Percentiles rank a stretch among this genome's conserved stretches.
These are phyloP conservation scores for Neodon shergylaensis DNA, from an alignment of 2,113 vertebrate genomes.

Conservation along the genomic window DNA sequence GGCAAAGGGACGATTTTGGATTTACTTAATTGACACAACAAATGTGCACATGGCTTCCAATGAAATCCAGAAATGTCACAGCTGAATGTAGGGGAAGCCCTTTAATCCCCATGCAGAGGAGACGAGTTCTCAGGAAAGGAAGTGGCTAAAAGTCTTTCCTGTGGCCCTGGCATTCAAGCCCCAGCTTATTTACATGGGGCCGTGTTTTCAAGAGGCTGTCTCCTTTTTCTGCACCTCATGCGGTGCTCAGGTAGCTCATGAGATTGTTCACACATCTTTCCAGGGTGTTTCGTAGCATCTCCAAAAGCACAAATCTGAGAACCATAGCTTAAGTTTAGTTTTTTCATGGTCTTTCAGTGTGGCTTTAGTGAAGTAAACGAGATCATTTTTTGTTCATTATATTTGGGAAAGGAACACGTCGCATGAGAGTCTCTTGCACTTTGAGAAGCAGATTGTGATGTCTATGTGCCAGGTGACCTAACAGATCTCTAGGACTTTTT, in stretches of 20 bases:
- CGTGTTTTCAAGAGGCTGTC: neutral
- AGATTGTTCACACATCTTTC: neutral
- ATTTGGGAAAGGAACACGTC: neutral
- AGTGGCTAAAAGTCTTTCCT: neutral
- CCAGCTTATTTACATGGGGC: neutral
- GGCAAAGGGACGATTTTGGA: too few species aligned
- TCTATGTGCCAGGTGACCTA: neutral
- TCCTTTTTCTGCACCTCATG: neutral
- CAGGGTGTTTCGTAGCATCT: too few species aligned
- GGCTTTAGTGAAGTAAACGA: neutral
- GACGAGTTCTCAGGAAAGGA: neutral
- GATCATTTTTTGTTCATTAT: neutral
- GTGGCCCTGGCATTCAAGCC: neutral
- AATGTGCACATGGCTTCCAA: neutral
- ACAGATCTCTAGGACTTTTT: neutral
- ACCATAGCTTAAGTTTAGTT: neutral
- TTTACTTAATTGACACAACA: neutral
- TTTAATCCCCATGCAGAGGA: neutral
- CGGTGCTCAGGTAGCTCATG: too few species aligned
- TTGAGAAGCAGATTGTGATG: neutral
- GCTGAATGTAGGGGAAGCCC: neutral
- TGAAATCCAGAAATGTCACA: neutral
- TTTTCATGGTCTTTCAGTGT: neutral
- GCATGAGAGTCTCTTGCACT: too few species aligned
- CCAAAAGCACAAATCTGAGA: neutral